phyloP scores from a whole-genome alignment of 2,888 invertebrate species.

The Anodontia alba region DNA sequence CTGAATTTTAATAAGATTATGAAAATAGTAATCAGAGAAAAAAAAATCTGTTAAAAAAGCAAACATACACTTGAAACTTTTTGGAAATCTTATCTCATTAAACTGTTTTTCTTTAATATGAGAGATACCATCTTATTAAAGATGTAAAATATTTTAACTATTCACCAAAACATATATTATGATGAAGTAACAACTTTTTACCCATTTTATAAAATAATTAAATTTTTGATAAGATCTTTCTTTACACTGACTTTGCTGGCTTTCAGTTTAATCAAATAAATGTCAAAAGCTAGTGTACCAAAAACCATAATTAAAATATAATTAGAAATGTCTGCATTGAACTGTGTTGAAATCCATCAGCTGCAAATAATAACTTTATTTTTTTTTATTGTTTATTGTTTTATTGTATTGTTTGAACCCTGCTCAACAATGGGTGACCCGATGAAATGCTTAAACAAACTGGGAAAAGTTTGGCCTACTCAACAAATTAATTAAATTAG shows the following conservation, averaged over 20 bases:
- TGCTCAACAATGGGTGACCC: conserved; percentile 3
- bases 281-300: conserved; percentile 17
- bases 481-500: conserved; percentile 19
- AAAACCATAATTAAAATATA: conserved; percentile 16
- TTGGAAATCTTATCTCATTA: too few species aligned
- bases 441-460: conserved; percentile 7
- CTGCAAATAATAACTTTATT: not conserved
- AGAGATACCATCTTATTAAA: not conserved
- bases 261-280: conserved; percentile 12
- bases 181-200: not conserved
- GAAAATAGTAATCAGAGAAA: too few species aligned
- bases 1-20: too few species aligned
- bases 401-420: conserved; percentile 3
- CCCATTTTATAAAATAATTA: conserved; percentile 2
- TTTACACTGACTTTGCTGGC: not conserved
- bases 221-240: conserved; percentile 8
- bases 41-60: too few species aligned
- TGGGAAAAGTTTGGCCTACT: conserved; percentile 7
- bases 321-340: conserved; percentile 18
- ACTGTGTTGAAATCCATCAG: conserved; percentile 12
- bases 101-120: too few species aligned
- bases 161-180: not conserved
- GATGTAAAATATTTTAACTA: not conserved
- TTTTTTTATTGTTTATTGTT: conserved; percentile 14
- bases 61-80: too few species aligned